Evolutionary conservation across 2,888 invertebrate species (phyloP), one percentile per base, ranked within the genome.

Genomic region (Danaus chrysippus): DNA sequence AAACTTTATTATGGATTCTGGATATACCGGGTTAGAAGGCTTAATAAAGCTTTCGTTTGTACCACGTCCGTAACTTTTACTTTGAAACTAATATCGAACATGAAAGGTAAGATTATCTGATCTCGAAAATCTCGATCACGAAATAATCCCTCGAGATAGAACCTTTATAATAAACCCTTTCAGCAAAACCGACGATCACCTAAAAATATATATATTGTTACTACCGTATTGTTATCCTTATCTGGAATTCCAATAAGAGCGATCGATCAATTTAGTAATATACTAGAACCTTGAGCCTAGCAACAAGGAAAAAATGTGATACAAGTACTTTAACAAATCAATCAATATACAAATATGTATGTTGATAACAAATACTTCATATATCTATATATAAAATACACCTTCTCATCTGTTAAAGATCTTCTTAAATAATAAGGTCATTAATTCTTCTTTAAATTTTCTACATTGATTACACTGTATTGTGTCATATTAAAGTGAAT

Each of bases 231-330:
- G 49, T 49, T 49, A 49, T 49, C 49, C 15, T 49, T 49, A 49
- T 34, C 12, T 43, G 10, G 42, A 44, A n/a, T 59, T 56, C 43
- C 56, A 42, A 61, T 61, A 56, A 23, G 42, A 56, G 15, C 34
- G 19, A 62, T 59, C 56, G 42, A 56, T 62, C 42, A 59, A 52
- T 49, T 58, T 12, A 34, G 56, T 54, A 53, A 59, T 56, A 41
- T 53, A 34, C 23, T 54, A 10, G 54, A 41, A 54, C 41, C 19
- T 41, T 11, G n/a, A 41, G 56, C 44, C 10, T 13, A 19, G 56
- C 44, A 44, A 56, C 56, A 19, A 19, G 23, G 11, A 19, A 13
- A 13, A 44, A 34, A 23, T 17, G 23, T 11, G 6, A 34, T 34
- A 34, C 23, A 34, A 5, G 23, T 34, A 34, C 23, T 34, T 34